Evolutionary conservation across 2,888 invertebrate genomes (phyloP).

Genomic region (Lycocerus yunnanus): DNA sequence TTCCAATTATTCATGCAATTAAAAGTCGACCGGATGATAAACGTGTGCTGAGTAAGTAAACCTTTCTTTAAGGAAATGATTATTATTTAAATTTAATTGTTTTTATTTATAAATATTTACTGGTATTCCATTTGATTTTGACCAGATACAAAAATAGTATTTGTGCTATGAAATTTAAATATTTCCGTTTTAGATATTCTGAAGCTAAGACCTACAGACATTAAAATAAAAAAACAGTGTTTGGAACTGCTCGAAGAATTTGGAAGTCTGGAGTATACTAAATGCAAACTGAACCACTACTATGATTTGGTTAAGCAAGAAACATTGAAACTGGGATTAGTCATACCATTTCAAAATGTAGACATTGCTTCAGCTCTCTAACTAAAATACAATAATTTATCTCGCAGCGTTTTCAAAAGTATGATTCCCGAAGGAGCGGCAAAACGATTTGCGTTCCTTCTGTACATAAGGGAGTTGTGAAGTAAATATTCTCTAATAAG

Average conservation of each 20-base stretch:
- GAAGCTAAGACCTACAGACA: neutral
- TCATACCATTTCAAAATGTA: neutral
- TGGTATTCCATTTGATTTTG: too few relatives aligned
- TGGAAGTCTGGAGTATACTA: neutral
- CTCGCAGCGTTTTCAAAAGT: neutral
- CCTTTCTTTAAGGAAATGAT: too few relatives aligned
- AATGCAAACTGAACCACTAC: neutral
- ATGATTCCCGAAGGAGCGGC: too few relatives aligned
- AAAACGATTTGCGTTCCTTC: too few relatives aligned
- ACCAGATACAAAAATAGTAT: too few relatives aligned
- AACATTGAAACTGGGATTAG: neutral
- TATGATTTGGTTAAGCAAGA: neutral
- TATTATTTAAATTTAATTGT: too few relatives aligned
- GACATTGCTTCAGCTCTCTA: neutral
- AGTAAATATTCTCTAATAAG: too few relatives aligned
- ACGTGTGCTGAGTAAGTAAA: neutral
- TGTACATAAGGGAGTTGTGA: too few relatives aligned
- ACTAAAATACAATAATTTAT: neutral
- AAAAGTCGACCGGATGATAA: neutral
- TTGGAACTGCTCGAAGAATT: neutral
- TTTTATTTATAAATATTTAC: too few relatives aligned
- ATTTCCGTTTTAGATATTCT: neutral
- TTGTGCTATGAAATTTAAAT: neutral
- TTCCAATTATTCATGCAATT: neutral
- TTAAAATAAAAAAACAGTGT: neutral